phyloP scores from a whole-genome alignment of 2,888 invertebrate species.

The Polydrusus pterygomalis region DNA sequence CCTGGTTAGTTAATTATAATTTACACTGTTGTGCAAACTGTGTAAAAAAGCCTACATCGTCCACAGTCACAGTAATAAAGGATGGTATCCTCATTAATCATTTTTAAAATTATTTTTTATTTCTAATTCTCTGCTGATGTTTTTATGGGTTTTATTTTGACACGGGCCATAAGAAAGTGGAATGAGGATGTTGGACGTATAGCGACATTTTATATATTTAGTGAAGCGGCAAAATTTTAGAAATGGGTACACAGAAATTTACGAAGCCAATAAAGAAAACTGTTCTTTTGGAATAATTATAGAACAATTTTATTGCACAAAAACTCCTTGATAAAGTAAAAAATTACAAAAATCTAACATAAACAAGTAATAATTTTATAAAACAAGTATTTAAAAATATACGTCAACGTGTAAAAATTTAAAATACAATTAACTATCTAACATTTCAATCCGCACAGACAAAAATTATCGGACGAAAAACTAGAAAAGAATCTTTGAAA shows the following conservation, averaged over 20 bases:
- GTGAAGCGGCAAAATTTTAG: background rate
- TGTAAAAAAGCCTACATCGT: background rate
- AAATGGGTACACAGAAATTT: constrained; percentile 1
- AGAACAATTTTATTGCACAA: background rate
- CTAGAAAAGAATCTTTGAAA: constrained; percentile 37
- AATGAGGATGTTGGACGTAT: background rate
- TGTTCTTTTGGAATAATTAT: background rate
- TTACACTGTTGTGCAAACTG: no score
- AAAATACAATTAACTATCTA: constrained; percentile 20
- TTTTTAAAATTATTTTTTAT: background rate
- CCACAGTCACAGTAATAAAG: background rate
- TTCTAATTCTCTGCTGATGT: background rate
- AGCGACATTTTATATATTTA: constrained; percentile 1
- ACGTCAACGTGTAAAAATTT: no score
- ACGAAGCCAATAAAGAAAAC: constrained; percentile 4
- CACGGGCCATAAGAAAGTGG: background rate
- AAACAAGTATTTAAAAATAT: constrained; percentile 10
- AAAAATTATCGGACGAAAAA: constrained; percentile 36
- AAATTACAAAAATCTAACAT: background rate
- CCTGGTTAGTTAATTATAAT: no score
- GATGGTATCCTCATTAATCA: background rate
- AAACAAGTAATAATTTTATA: background rate
- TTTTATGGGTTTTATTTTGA: background rate
- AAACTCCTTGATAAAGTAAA: background rate
- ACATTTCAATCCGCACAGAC: constrained; percentile 45